Conservation (phyloP, 2,113 vertebrate species). For the Bos javanicus region DNA sequence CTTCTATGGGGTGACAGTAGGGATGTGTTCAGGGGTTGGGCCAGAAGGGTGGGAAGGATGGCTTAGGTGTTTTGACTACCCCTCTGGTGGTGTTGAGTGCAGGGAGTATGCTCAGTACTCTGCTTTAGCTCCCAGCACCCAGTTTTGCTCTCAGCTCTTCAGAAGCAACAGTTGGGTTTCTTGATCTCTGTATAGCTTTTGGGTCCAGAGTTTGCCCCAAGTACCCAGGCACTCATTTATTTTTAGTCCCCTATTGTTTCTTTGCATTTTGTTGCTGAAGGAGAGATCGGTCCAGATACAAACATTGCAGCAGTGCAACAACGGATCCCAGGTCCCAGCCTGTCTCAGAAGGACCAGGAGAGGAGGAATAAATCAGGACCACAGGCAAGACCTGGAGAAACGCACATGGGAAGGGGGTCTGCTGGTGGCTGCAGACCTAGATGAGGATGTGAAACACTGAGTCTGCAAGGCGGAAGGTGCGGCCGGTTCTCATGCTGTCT, state of each 20-base stretch:
- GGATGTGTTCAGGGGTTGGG: neutral
- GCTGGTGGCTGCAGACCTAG: neutral
- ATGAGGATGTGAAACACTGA: neutral
- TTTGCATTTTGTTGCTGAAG: neutral
- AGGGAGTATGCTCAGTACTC: neutral
- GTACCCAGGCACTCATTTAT: neutral
- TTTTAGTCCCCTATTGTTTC: neutral
- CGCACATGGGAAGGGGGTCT: fast-evolving
- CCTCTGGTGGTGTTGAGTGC: neutral
- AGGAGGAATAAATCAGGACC: neutral
- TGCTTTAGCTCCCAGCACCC: neutral
- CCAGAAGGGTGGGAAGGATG: neutral
- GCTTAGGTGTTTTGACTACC: neutral
- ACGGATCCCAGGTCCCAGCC: neutral
- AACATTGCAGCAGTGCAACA: neutral
- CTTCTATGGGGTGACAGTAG: neutral
- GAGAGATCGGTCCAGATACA: neutral
- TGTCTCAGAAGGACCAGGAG: neutral
- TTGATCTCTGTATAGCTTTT: neutral
- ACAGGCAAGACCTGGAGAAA: neutral
- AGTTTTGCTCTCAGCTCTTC: neutral
- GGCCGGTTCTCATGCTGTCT: neutral
- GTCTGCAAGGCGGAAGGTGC: neutral
- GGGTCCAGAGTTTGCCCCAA: neutral
- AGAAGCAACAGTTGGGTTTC: neutral